Base-by-base conservation (phyloP, 2,888 invertebrate genomes). In the Prosopocoilus inquinatus region DNA sequence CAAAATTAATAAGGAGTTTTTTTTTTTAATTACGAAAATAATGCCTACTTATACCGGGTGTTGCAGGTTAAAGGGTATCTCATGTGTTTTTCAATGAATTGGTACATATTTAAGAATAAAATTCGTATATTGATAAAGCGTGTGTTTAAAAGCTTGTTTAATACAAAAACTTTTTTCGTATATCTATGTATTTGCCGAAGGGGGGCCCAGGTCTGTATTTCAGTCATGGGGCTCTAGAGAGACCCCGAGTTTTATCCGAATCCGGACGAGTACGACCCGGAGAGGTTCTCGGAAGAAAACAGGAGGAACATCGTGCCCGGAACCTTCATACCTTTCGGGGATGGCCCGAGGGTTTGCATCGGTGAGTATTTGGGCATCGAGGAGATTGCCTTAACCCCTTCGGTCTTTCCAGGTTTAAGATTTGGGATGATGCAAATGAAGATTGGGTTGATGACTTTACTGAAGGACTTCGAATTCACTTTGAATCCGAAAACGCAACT, bases 171-270 rank as follows among this genome's bases (percentile, higher is more conserved):
- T n/a, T n/a, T n/a, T n/a, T n/a, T n/a, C n/a, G n/a, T n/a, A n/a
- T n/a, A n/a, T n/a, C n/a, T n/a, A n/a, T n/a, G n/a, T 34, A n/a
- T 34, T 34, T 34, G n/a, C n/a, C 70, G 71, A 43, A 68, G 70
- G 50, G 77, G 75, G 3, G 69, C 66, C 3, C 59, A 65, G 1
- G 61, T 77, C 1, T 52, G 67, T 3, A 65, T 78, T 32, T 73
- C 75, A 9, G 13, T 58, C 9, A 12, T 64, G 13, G 62, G 62
- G 12, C 49, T 70, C 5, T 70, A 71, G 35, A 62, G 62, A 15
- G 70, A 71, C 56, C 64, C 66, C 38, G 59, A 69, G 51, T 68
- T 65, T 58, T 72, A 66, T 52, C 67, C 69, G 5, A 58, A 72
- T 16, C 71, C 71, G 0, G 52, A 66, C 9, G 66, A 65, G 55